Evolutionary conservation across 2,888 invertebrate genomes (phyloP), one percentile per base, ranked within the genome.

Genomic region (Conchocele bisecta): DNA sequence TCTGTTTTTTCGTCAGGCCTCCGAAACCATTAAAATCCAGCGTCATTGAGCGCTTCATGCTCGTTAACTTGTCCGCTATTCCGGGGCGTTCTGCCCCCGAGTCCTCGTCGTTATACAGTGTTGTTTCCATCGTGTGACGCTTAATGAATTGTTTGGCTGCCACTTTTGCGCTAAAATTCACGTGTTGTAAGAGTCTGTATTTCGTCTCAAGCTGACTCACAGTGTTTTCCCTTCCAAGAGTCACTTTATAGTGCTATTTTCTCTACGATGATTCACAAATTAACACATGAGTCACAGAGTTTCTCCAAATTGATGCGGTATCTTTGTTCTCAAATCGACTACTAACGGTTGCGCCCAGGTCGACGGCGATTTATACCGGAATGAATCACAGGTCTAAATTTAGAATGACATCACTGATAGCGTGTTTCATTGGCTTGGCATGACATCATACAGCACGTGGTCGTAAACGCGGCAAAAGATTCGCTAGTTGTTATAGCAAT

Each of bases 11-110:
- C 6, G 84, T 79, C 26, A 79, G 77, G 37, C 67, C 68, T 48
- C 71, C 58, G 29, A 73, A 76, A 35, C 75, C 56, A 89, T 95
- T 95, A 81, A 97, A 93, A 91, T 97, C 97, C 82, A 98, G 92
- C 58, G 96, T 96, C 88, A 96, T 88, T 61, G 85, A 96, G 69
- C 96, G 93, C 91, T 96, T 96, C 84, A 94, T 92, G 68, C 93
- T 93, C 83, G 94, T 94, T 86, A 94, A 92, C 82, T 76, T 72
- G 51, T 53, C 77, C 11, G 72, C 76, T 59, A 76, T 82, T n/a
- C 65, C 61, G n/a, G n/a, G n/a, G n/a, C n/a, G n/a, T n/a, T n/a
- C n/a, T n/a, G n/a, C n/a, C 26, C 59, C 56, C 56, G 67, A 61
- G 26, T 71, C 61, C 54, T 87, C 88, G 75, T 90, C 90, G 89